Evolutionary conservation across 2,113 vertebrate genomes (phyloP).

Genomic region (Ciconia maguari): DNA sequence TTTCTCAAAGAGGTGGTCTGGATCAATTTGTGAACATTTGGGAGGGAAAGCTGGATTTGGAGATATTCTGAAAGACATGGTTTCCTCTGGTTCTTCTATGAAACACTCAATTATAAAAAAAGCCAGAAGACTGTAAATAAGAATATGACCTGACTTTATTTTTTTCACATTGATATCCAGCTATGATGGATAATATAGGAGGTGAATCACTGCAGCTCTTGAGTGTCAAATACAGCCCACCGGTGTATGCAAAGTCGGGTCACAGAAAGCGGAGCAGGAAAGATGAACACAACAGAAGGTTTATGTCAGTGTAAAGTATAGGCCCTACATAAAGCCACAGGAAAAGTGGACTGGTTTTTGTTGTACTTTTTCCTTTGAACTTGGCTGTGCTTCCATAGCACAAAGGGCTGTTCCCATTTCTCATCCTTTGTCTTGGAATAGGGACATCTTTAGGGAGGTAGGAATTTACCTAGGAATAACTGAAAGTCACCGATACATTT

Average conservation of each 20-base stretch:
- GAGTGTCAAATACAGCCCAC: not conserved
- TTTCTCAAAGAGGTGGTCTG: conserved; percentile 52
- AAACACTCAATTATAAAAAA: not conserved
- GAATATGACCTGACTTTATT: not conserved
- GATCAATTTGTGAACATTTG: conserved; percentile 25
- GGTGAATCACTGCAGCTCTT: not conserved
- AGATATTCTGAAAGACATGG: not conserved
- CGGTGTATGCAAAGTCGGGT: not conserved
- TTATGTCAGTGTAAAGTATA: conserved; percentile 9
- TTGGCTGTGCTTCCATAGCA: not conserved
- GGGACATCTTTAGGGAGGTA: not conserved
- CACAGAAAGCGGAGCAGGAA: not conserved
- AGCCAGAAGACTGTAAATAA: not conserved
- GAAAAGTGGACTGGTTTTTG: not conserved
- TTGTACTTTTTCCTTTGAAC: conserved; percentile 12
- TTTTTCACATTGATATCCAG: not conserved
- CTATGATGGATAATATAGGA: not conserved
- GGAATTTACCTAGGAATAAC: not conserved
- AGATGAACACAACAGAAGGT: conserved; percentile 31
- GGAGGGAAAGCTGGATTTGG: not conserved
- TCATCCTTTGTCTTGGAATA: not conserved
- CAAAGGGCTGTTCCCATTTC: not conserved
- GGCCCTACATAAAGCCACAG: not conserved
- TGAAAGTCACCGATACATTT: not conserved
- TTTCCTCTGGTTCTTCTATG: not conserved